phyloP scores from a whole-genome alignment of 2,888 invertebrate species.

The Salticus scenicus region DNA sequence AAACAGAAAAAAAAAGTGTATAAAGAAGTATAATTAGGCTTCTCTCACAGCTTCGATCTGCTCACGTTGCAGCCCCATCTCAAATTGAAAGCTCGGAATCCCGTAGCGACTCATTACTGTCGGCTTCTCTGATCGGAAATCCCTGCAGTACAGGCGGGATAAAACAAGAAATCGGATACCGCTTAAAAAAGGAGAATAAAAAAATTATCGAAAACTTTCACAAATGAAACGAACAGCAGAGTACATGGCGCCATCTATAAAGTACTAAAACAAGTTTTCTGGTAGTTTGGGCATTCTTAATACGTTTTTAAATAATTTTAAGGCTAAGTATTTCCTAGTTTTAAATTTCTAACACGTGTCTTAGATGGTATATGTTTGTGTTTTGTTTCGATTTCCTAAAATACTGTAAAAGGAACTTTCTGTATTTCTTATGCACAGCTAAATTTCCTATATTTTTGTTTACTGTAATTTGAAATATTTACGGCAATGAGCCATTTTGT shows the following conservation, averaged over 20 bases:
- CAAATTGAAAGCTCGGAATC: slow-evolving; percentile 6
- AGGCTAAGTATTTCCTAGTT: no score
- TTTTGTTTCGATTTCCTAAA: no score
- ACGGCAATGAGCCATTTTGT: no score
- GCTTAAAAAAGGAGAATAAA: not conserved
- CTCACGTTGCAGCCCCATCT: not conserved
- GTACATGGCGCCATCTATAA: not conserved
- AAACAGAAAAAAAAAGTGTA: not conserved
- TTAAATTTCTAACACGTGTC: no score
- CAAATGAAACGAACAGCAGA: not conserved
- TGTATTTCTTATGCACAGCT: no score
- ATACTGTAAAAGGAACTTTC: no score
- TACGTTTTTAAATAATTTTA: no score
- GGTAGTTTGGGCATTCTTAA: no score
- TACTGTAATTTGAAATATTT: no score
- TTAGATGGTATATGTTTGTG: no score
- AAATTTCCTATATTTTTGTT: no score
- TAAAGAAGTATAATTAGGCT: not conserved
- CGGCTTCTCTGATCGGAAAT: slow-evolving; percentile 19
- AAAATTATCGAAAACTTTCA: not conserved
- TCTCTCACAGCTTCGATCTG: not conserved
- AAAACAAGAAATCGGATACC: slow-evolving; percentile 2
- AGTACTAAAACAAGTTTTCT: no score
- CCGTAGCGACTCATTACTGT: slow-evolving; percentile 18
- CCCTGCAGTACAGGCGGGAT: not conserved